Evolutionary conservation across 1,140 invertebrate species (phyloP).

Genomic region (Zaprionus capensis): DNA sequence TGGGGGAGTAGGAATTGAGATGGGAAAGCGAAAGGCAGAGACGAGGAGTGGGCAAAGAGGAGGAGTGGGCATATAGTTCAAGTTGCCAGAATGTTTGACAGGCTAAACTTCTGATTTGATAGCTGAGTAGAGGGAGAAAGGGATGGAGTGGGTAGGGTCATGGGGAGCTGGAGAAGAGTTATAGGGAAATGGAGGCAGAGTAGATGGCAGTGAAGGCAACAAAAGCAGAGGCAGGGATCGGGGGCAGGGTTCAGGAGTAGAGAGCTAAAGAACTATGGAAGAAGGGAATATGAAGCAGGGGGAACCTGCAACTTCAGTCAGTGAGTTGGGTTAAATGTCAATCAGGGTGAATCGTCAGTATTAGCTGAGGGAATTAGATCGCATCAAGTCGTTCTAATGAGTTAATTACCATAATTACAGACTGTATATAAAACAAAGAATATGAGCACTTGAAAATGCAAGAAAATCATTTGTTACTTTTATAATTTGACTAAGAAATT

Average conservation of each 20-base stretch:
- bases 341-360: slow-evolving; percentile 45
- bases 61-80: slow-evolving; percentile 1
- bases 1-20: background rate
- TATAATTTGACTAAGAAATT: background rate
- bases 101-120: slow-evolving; percentile 53
- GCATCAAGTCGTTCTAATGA: background rate
- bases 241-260: background rate
- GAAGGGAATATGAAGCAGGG: background rate
- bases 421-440: background rate
- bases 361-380: background rate
- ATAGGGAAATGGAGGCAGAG: background rate
- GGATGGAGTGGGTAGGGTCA: background rate
- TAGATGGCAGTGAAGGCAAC: too few relatives aligned
- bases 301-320: background rate
- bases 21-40: background rate
- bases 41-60: background rate
- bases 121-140: background rate
- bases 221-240: too few relatives aligned
- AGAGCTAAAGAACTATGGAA: background rate
- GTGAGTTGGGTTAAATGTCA: slow-evolving; percentile 61
- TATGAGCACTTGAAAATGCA: background rate
- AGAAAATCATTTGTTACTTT: background rate
- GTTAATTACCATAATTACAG: background rate
- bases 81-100: slow-evolving; percentile 59
- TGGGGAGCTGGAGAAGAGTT: background rate